Evolutionary conservation across 2,888 invertebrate genomes (phyloP), one percentile per base, ranked within the genome.

Genomic region (Acronicta alni): DNA sequence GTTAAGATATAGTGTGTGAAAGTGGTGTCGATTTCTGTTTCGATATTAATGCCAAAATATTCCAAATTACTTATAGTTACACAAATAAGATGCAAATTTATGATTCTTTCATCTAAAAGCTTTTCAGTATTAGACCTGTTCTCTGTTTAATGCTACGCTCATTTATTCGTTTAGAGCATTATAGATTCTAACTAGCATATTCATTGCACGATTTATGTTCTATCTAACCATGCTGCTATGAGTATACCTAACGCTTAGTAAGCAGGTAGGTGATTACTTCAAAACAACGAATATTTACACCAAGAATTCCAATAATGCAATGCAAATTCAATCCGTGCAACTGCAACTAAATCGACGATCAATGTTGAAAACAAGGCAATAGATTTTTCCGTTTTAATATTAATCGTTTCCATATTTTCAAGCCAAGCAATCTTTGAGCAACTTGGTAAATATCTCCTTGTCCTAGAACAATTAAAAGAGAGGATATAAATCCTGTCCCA

Each of bases 391-490:
- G 32, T 15, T 44, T 55, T 41, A 49, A 53, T 49, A 42, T 48
- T 39, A 67, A 55, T 35, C 12, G 30, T 53, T 72, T 51, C 35
- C 39, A 71, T 60, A 39, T 57, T 45, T 64, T 45, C 42, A 23
- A 38, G 8, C 15, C 16, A 18, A 54, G 35, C 38, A 54, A 45
- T 57, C 30, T 20, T 16, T 23, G 18, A 39, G 48, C 46, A 56
- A 57, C 56, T 57, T 60, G 16, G 42, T 51, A 60, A 62, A 67
- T 55, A 56, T 66, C 43, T 52, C 38, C 43, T 42, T 45, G 51
- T 52, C 38, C 43, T 42, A 47, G 51, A 60, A 67, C 72, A 72
- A 75, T 72, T 75, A 66, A 60, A 67, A 58, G 37, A 26, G 42
- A 18, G 54, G 32, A 47, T 45, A 65, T 70, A 73, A 70, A 68